These are phyloP conservation scores for Athene cunicularia DNA, from an alignment of 2,113 vertebrate species.

Conservation along the genomic window DNA sequence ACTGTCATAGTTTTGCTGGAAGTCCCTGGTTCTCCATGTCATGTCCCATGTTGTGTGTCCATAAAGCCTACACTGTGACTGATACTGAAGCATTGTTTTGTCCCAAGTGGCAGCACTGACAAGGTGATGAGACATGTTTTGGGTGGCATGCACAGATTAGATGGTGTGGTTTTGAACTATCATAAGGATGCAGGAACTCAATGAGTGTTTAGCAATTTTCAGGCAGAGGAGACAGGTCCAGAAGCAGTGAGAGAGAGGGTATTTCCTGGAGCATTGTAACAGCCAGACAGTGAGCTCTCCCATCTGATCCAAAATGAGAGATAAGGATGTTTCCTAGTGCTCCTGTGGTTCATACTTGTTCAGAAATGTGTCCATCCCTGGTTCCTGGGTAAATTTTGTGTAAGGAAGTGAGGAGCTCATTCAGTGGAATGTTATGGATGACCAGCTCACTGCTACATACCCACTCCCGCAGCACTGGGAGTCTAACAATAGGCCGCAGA, in stretches of 20 bases:
- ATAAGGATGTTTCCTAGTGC: background rate
- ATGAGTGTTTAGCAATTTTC: background rate
- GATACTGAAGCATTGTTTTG: fast-evolving
- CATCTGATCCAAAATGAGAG: background rate
- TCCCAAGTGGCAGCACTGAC: background rate
- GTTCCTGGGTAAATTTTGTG: background rate
- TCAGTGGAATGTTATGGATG: background rate
- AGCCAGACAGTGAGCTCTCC: background rate
- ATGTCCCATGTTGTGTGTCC: too few species aligned
- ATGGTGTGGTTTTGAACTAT: background rate
- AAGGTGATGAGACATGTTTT: background rate
- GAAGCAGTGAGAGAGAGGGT: background rate
- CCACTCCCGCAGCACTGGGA: background rate
- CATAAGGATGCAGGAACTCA: background rate
- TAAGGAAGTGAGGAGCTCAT: background rate
- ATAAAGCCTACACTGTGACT: background rate
- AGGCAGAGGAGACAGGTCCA: background rate
- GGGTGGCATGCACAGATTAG: background rate
- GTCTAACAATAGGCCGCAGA: background rate
- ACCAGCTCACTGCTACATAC: background rate
- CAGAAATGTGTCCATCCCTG: background rate
- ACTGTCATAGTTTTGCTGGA: fast-evolving
- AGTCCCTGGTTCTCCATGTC: background rate
- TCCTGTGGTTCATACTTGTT: background rate
- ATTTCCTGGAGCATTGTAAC: background rate